Base-by-base conservation (phyloP, 2,888 invertebrate species). In the Andricus curvator region DNA sequence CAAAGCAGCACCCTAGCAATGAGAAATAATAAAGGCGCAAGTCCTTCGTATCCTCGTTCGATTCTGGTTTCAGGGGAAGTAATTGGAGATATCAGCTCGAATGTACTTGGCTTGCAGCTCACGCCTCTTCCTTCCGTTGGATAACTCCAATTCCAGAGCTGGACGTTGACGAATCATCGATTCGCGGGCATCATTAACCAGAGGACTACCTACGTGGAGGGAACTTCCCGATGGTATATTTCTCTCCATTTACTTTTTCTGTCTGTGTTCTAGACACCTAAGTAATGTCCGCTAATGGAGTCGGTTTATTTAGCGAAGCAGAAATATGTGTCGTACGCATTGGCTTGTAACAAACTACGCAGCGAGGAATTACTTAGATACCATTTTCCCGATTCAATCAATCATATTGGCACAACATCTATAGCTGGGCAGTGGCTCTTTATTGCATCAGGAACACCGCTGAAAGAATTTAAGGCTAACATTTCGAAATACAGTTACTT, bases 121-220 rank as follows among this genome's bases (percentile, higher is more conserved):
- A 74, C 51, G 74, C 74, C 74, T 74, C 56, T 56, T 56, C 56
- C 74, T 74, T 81, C 70, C 51, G 41, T 41, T 56, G 86, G 81
- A 87, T 87, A 85, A 87, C 87, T 87, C 85, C 88, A 87, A 88
- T 87, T 88, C 84, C 84, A 77, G 66, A 44, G 48, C 64, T 66
- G 81, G 87, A 87, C 88, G 85, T 87, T 87, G 87, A 87, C 87
- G 88, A 88, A 87, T 87, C 86, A 88, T 87, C 87, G 86, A 88
- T 88, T 87, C 88, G 85, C 85, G 83, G 86, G 86, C 88, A 88
- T 88, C 89, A 85, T 88, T 89, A 88, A 87, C 88, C 84, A 85
- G 83, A 64, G 81, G 84, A 85, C 88, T 88, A 87, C 88, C 88
- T 87, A 87, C 84, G 85, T 85, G 84, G 80, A 78, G 78, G 81